Base-by-base conservation (phyloP, 2,888 invertebrate genomes). In the Cryptocheilus praepositus region DNA sequence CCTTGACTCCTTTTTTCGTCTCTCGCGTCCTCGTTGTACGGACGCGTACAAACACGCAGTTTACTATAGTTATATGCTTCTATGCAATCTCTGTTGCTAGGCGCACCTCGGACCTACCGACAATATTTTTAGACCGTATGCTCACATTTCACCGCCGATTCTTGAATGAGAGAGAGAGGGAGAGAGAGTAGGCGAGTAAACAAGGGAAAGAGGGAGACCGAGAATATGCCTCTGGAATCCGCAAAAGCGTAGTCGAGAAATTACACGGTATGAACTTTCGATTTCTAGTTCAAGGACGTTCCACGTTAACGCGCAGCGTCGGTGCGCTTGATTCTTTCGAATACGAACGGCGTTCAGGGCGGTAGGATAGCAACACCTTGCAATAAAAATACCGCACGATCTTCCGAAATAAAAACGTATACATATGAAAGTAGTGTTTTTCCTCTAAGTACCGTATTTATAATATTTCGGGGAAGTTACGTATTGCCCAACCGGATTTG, bases 1-100 rank as follows among this genome's bases (percentile, higher is more conserved):
- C 49, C 49, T 16, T 16, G 16, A 8, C 49, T 36, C 49, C 49
- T 49, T 49, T 49, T 49, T 49, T 18, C 18, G 49, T 11, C 16
- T 11, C 49, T 49, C 49, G 49, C 49, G 49, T 49, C 49, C 49
- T 49, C 49, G 49, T 49, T 49, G 49, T 18, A 46, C 8, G 15
- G 44, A 44, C 51, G 46, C 52, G 52, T 21, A 52, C 19, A 21
- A 77, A 81, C 79, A 69, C 80, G 81, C 71, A 75, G 77, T 74
- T 77, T 80, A 71, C 78, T 69, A 71, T 73, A 77, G 82, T 81
- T 81, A 70, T 55, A 74, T 80, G 81, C 77, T 79, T 81, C 83
- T 80, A 82, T 83, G 83, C 83, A 83, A 81, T 81, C 81, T 80
- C 84, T 84, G 84, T 84, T 84, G 84, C 84, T 84, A 84, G 84